Base-by-base conservation (phyloP, 2,797 vertebrate genomes). In the Alosa sapidissima region DNA sequence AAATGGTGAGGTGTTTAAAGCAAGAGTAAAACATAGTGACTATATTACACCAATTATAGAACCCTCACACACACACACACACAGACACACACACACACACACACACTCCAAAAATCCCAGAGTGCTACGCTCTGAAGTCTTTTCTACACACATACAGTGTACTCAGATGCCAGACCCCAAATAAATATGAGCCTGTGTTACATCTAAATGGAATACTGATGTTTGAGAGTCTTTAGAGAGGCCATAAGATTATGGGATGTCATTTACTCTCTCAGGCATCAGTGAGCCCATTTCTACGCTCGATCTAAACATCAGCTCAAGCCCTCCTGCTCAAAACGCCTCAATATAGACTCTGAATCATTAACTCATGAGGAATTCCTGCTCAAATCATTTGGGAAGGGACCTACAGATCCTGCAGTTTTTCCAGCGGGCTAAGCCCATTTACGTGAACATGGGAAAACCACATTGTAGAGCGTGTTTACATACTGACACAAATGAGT, bases 321-420 rank as follows among this genome's bases (percentile, higher is more conserved):
- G 58, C 58, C n/a, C n/a, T 62, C 58, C 6, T 24, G 6, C n/a
- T 24, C 58, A 68, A 47, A 85, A 82, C 75, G 82, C 58, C 48
- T 81, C 52, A 47, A 78, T 5, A 81, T 33, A 81, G 65, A 82
- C 82, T 75, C 28, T 24, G 82, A 85, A 54, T 81, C 55, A 83
- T 47, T 78, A 84, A 81, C 65, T 60, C 11, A 9, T 36, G 33
- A 36, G 16, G 33, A 85, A 81, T 85, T 81, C 14, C 58, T 36
- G 47, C 48, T 68, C 51, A 8, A 83, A 10, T n/a, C 16, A 19
- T 78, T 47, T 8, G 41, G 14, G 14, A 78, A 47, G 72, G 72
- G 72, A 78, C 19, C 41, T 78, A 78, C 72, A 21, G 72, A 78
- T 47, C 21, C 54, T 19, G 54, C 19, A 8, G 10, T 45, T 78